A percentile compares a stretch with the other conserved stretches of the same genome.
These are phyloP conservation scores for Corapipo altera DNA, from an alignment of 2,113 vertebrate species.

Conservation along the genomic window DNA sequence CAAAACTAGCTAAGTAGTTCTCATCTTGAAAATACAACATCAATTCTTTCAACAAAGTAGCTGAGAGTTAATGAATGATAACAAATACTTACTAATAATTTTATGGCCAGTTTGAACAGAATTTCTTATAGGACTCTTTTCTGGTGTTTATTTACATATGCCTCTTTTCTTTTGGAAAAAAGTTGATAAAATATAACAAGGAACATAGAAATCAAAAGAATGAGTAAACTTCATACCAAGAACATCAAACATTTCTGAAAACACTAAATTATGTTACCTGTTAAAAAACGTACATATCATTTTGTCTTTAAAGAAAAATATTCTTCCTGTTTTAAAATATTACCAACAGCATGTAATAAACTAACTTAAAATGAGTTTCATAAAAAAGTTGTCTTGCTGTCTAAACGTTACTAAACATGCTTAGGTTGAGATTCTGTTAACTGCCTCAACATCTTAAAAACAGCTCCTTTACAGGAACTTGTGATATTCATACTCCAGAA, in stretches of 20 bases:
- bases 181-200: slow-evolving; percentile 46
- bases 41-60: slow-evolving; percentile 67
- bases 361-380: slow-evolving; percentile 69
- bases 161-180: slow-evolving; percentile 40
- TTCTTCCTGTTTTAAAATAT: slow-evolving; percentile 74
- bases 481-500: slow-evolving; percentile 56
- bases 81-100: slow-evolving; percentile 60
- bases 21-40: slow-evolving; percentile 72
- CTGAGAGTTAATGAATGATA: slow-evolving; percentile 56
- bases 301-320: slow-evolving; percentile 69
- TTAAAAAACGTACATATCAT: slow-evolving; percentile 68
- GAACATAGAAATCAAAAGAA: slow-evolving; percentile 46
- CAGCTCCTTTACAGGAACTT: slow-evolving; percentile 48
- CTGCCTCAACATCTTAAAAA: slow-evolving; percentile 63
- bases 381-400: slow-evolving; percentile 68
- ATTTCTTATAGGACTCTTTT: slow-evolving; percentile 56
- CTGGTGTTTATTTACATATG: slow-evolving; percentile 68
- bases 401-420: slow-evolving; percentile 62
- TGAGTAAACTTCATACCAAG: slow-evolving; percentile 52
- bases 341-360: slow-evolving; percentile 68
- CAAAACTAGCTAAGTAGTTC: slow-evolving; percentile 67
- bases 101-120: slow-evolving; percentile 58
- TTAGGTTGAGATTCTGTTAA: slow-evolving; percentile 64
- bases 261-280: slow-evolving; percentile 55
- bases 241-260: slow-evolving; percentile 45